phyloP scores from a whole-genome alignment of 2,797 vertebrate species.

The Rallus crepitans region DNA sequence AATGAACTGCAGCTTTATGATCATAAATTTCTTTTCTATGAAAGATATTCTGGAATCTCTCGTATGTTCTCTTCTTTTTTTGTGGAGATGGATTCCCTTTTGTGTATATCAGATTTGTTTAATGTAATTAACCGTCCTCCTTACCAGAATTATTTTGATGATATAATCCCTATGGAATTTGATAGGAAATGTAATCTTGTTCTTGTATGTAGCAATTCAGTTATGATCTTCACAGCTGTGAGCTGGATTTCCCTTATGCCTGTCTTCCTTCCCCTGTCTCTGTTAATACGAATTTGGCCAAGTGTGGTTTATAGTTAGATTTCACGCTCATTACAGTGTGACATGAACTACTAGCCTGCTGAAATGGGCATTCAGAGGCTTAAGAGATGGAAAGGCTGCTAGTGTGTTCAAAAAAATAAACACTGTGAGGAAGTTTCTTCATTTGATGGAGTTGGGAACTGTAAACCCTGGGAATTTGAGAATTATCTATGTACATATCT shows the following conservation, averaged over 20 bases:
- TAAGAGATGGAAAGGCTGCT: not conserved
- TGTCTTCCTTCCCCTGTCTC: not conserved
- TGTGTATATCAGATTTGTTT: conserved; percentile 39
- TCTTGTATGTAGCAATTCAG: conserved; percentile 16
- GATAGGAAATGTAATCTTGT: conserved; percentile 49
- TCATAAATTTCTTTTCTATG: not conserved
- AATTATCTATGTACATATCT: conserved; percentile 47
- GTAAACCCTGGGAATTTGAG: conserved; percentile 55
- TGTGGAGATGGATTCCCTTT: not conserved
- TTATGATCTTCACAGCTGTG: conserved; percentile 54
- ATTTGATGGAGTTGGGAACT: conserved; percentile 29
- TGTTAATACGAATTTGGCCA: conserved; percentile 10
- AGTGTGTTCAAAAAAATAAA: conserved; percentile 54
- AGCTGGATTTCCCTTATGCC: not conserved
- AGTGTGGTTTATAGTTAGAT: conserved; percentile 62
- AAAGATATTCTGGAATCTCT: not conserved
- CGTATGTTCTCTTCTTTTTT: not conserved
- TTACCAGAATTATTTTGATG: conserved; percentile 29
- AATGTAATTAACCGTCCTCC: conserved; percentile 26
- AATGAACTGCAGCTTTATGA: not conserved
- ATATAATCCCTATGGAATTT: conserved; percentile 54
- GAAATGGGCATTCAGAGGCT: conserved; percentile 37
- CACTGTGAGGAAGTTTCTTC: conserved; percentile 22
- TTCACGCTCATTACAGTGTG: conserved; percentile 64
- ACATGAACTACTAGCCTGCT: conserved; percentile 43